A percentile compares a stretch with the other conserved stretches of the same genome.
Evolutionary conservation across 2,797 vertebrate species (phyloP).

Genomic region (Odontamblyopus rebecca): DNA sequence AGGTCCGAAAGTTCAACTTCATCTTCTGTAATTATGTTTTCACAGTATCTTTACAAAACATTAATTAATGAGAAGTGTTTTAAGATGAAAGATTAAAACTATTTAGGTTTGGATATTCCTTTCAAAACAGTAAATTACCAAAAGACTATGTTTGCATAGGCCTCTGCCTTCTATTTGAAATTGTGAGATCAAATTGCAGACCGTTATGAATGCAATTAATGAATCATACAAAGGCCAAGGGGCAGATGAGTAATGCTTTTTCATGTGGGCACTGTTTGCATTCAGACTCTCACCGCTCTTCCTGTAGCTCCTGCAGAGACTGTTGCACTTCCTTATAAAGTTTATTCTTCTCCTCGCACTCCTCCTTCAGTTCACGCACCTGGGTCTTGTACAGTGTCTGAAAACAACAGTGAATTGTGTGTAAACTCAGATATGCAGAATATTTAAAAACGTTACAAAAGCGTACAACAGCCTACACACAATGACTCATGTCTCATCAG

Average conservation of each 20-base stretch:
- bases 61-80: not conserved
- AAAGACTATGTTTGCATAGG: not conserved
- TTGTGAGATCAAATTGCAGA: not conserved
- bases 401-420: constrained; percentile 15
- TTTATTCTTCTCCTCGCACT: constrained; percentile 92
- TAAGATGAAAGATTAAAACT: not conserved
- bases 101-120: not conserved
- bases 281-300: constrained; percentile 83
- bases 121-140: not conserved
- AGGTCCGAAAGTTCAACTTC: no score
- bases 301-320: constrained; percentile 90
- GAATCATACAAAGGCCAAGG: not conserved
- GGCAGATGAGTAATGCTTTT: not conserved
- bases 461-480: constrained; percentile 7
- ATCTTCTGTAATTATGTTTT: not conserved
- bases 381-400: constrained; percentile 98
- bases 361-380: constrained; percentile 95
- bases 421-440: not conserved
- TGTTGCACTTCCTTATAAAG: constrained; percentile 90
- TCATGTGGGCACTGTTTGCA: not conserved
- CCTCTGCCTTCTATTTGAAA: not conserved
- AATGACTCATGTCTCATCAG: constrained; percentile 7
- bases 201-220: not conserved
- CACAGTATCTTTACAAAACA: not conserved
- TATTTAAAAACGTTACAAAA: not conserved